A percentile compares a stretch with the other conserved stretches of the same genome.
Conservation (phyloP, 2,888 invertebrate genomes). For the Rhyacophila evoluta region DNA sequence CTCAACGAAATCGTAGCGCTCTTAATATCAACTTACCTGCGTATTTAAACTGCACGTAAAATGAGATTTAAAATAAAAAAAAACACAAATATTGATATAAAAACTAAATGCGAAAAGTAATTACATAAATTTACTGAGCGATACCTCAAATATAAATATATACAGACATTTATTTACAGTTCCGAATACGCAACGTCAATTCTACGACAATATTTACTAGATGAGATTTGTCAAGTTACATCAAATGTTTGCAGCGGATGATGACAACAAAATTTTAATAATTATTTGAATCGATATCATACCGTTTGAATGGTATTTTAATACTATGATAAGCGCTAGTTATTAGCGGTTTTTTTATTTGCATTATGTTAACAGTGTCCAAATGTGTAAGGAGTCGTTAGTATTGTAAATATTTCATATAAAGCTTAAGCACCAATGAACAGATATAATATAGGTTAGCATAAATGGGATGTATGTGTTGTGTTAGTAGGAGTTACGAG, state of each 20-base stretch:
- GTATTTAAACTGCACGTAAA: background rate
- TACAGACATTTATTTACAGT: slow-evolving; percentile 5
- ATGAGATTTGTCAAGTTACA: background rate
- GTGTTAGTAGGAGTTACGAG: slow-evolving; percentile 28
- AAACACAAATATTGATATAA: background rate
- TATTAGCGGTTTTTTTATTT: no score
- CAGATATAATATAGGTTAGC: slow-evolving; percentile 34
- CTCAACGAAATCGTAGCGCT: no score
- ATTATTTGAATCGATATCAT: no score
- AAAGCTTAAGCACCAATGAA: slow-evolving; percentile 47
- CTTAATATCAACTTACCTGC: background rate
- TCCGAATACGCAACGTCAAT: background rate
- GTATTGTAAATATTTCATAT: background rate
- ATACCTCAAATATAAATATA: background rate
- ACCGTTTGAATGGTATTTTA: no score
- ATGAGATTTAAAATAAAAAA: background rate
- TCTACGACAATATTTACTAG: background rate
- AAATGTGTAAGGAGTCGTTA: no score
- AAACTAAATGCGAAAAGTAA: background rate
- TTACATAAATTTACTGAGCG: background rate
- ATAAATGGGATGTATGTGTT: slow-evolving; percentile 17
- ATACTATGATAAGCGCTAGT: no score
- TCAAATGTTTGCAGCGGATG: slow-evolving; percentile 12
- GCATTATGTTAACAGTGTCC: no score
- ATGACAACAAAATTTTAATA: no score